These are phyloP conservation scores for Amblyraja radiata DNA, from an alignment of 2,797 vertebrate genomes.

Conservation along the genomic window DNA sequence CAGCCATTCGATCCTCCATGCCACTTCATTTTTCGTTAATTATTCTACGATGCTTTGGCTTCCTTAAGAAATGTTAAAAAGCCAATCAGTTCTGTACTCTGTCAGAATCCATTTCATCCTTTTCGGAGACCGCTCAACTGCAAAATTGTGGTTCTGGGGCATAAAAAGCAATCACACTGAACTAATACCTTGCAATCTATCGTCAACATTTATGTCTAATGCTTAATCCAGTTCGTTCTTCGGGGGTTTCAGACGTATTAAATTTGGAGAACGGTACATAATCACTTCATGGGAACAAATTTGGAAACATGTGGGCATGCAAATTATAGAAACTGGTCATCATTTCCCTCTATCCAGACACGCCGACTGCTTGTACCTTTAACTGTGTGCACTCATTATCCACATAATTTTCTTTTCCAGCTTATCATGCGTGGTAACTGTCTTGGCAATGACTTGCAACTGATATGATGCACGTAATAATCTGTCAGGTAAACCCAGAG, in stretches of 20 bases:
- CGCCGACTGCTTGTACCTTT: neutral
- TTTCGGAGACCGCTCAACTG: neutral
- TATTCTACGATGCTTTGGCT: neutral
- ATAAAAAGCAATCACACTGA: constrained; percentile 33
- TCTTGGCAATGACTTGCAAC: neutral
- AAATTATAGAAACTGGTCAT: neutral
- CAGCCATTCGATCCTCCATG: neutral
- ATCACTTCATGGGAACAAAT: neutral
- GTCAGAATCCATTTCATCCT: constrained; percentile 23
- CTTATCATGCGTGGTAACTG: neutral
- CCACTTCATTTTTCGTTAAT: neutral
- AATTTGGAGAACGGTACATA: neutral
- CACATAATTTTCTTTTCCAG: neutral
- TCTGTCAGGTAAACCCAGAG: neutral
- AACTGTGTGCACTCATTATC: neutral
- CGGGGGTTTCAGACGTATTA: neutral
- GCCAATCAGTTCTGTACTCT: constrained; percentile 7
- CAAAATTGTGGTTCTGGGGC: constrained; percentile 34
- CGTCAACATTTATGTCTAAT: constrained; percentile 26
- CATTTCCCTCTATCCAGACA: neutral
- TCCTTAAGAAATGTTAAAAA: constrained; percentile 16
- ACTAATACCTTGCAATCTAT: constrained; percentile 31
- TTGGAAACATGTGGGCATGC: neutral
- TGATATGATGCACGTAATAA: neutral
- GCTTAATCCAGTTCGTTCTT: constrained; percentile 30